Conservation (phyloP, 2,888 invertebrate species). For the Metallyticus violacea region DNA sequence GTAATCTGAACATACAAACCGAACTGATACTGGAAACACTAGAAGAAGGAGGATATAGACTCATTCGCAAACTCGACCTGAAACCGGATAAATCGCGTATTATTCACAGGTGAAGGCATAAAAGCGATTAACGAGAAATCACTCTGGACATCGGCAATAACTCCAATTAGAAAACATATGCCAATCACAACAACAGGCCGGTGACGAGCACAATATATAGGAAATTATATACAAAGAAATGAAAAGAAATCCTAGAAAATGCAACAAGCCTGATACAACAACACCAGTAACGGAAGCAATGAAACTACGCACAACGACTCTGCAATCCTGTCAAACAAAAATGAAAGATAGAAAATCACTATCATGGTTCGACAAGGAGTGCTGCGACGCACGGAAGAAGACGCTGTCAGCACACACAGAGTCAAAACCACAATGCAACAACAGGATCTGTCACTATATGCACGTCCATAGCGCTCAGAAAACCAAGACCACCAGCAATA, state of each 20-base stretch:
- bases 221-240: too few species aligned
- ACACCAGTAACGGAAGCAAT: too few species aligned
- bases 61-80: neutral
- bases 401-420: too few species aligned
- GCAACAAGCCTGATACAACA: too few species aligned
- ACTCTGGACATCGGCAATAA: neutral
- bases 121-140: neutral
- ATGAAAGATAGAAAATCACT: too few species aligned
- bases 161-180: neutral
- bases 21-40: neutral
- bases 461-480: neutral
- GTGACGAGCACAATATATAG: too few species aligned
- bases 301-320: too few species aligned
- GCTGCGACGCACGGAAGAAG: neutral
- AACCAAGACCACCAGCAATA: neutral
- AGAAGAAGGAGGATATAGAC: neutral
- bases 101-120: neutral
- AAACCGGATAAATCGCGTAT: neutral
- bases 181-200: too few species aligned
- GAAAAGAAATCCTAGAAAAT: too few species aligned
- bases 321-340: too few species aligned
- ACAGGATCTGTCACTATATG: neutral
- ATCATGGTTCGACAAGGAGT: too few species aligned
- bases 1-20: neutral
- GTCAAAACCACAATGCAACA: too few species aligned